phyloP scores from a whole-genome alignment of 2,888 invertebrate species.

The Piscicola geometra region DNA sequence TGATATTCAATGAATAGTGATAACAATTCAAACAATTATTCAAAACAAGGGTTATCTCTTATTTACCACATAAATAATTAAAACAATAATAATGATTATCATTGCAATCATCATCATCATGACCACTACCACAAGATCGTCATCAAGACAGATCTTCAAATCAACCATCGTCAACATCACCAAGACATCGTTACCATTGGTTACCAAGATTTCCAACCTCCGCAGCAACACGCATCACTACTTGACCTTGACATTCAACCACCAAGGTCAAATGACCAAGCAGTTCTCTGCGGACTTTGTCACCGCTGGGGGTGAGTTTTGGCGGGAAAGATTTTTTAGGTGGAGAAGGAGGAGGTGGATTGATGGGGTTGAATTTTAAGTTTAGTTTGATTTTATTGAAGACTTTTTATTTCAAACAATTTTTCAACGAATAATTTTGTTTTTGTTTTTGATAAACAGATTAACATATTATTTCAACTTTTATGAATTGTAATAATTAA shows the following conservation, averaged over 20 bases:
- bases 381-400: background rate
- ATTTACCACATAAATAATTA: too few species aligned
- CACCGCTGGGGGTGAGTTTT: background rate
- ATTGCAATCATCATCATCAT: background rate
- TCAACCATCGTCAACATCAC: too few species aligned
- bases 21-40: too few species aligned
- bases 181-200: background rate
- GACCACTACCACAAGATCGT: background rate
- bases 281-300: background rate
- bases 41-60: too few species aligned
- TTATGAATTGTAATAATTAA: too few species aligned
- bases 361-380: too few species aligned
- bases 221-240: background rate
- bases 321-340: too few species aligned
- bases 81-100: background rate
- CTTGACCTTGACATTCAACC: background rate
- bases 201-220: background rate
- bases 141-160: too few species aligned
- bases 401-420: background rate
- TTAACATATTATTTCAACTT: background rate
- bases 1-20: too few species aligned
- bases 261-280: background rate
- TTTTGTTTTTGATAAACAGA: background rate
- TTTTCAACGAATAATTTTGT: background rate
- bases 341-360: too few species aligned